These are phyloP conservation scores for Pomatostomus ruficeps DNA, from an alignment of 2,113 vertebrate genomes.

Conservation along the genomic window DNA sequence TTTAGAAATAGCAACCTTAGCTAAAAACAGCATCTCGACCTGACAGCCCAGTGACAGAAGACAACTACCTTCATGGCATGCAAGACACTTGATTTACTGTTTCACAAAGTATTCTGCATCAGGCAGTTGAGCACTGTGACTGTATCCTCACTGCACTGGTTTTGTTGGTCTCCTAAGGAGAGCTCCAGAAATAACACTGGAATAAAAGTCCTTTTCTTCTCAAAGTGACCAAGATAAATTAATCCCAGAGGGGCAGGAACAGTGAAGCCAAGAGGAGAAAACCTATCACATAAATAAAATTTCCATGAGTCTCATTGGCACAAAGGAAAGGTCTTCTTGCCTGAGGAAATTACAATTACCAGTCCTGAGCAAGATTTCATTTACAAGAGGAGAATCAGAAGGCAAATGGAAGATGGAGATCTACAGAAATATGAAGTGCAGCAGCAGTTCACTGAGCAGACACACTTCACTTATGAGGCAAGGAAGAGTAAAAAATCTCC, in stretches of 20 bases:
- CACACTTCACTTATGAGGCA: background rate
- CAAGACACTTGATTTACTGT: background rate
- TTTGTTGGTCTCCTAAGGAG: background rate
- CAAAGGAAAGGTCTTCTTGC: background rate
- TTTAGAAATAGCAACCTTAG: background rate
- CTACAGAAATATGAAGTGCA: background rate
- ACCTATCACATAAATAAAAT: background rate
- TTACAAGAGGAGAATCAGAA: background rate
- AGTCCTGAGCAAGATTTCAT: background rate
- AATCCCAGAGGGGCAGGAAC: background rate
- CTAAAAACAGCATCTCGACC: background rate
- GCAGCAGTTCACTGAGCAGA: background rate
- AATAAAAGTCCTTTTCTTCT: background rate
- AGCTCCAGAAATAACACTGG: background rate
- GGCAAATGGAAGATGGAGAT: background rate
- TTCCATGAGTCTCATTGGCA: background rate
- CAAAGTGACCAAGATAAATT: background rate
- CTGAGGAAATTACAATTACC: background rate
- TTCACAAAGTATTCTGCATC: background rate
- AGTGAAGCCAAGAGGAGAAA: background rate
- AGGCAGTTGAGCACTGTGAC: background rate
- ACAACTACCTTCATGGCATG: background rate
- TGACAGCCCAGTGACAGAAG: background rate
- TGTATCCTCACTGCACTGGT: background rate
- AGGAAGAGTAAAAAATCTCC: background rate